Evolutionary conservation across 2,888 invertebrate genomes (phyloP).

Genomic region (Phaonia tiefii): DNA sequence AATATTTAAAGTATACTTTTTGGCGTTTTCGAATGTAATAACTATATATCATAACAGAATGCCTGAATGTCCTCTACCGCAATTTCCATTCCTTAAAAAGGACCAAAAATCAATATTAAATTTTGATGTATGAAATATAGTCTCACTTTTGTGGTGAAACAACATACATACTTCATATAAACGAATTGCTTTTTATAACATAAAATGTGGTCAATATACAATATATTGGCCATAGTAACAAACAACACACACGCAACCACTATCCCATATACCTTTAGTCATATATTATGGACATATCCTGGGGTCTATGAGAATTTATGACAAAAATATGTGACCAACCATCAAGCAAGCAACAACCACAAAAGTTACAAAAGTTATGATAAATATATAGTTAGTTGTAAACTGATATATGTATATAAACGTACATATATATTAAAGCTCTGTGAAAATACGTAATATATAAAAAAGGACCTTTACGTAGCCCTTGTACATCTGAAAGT

Average conservation of each 20-base stretch:
- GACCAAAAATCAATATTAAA: constrained; percentile 54
- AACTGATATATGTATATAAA: too few species aligned
- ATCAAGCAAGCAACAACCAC: neutral
- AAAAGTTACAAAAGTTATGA: neutral
- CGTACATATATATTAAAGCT: too few species aligned
- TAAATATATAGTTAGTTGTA: constrained; percentile 4
- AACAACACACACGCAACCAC: constrained; percentile 5
- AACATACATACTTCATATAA: constrained; percentile 36
- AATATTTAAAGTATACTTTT: constrained; percentile 31
- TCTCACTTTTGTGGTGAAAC: constrained; percentile 53
- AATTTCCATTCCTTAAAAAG: constrained; percentile 1
- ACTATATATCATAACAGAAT: constrained; percentile 26
- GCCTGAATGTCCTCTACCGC: neutral
- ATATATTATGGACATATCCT: constrained; percentile 26
- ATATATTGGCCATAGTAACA: constrained; percentile 64
- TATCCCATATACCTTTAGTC: neutral
- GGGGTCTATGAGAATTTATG: constrained; percentile 66
- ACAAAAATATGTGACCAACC: constrained; percentile 68
- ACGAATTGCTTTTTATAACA: constrained; percentile 51
- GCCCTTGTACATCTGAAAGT: too few species aligned
- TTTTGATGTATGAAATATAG: constrained; percentile 38
- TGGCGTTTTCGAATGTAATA: constrained; percentile 20
- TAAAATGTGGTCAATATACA: constrained; percentile 68
- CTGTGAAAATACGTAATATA: too few species aligned
- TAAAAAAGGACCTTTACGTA: too few species aligned